Percentiles rank a stretch among this genome's conserved stretches.
Evolutionary conservation across 2,113 vertebrate genomes (phyloP).

Genomic region (Struthio camelus): DNA sequence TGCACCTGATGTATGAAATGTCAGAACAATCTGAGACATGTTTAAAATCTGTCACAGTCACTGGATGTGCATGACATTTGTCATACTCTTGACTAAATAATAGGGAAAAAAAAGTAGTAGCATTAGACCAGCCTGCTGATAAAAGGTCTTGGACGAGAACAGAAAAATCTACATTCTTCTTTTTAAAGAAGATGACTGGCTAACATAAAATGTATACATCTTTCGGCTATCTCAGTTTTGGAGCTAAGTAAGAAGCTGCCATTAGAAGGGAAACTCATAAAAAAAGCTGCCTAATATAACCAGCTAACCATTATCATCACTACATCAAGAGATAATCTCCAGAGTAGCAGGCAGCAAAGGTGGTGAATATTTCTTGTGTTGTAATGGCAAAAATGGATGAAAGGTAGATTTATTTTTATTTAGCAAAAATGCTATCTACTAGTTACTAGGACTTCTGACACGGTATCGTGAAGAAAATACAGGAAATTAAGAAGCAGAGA

Average conservation of each 20-base stretch:
- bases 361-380: not conserved
- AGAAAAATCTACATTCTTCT: not conserved
- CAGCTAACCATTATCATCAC: not conserved
- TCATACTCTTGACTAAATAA: not conserved
- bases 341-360: not conserved
- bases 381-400: not conserved
- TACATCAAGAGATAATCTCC: not conserved
- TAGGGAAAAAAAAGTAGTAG: not conserved
- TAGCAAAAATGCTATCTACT: not conserved
- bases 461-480: not conserved
- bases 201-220: not conserved
- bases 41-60: not conserved
- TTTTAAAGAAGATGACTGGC: not conserved
- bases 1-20: not conserved
- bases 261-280: not conserved
- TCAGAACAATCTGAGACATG: not conserved
- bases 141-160: not conserved
- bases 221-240: not conserved
- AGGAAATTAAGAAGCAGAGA: not conserved
- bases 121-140: not conserved
- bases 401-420: not conserved
- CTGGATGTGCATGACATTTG: not conserved
- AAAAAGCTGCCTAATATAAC: not conserved
- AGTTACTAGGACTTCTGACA: not conserved
- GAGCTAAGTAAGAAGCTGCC: not conserved